Conservation (phyloP, 1,140 invertebrate species). For the Leptonema lineaticorne region DNA sequence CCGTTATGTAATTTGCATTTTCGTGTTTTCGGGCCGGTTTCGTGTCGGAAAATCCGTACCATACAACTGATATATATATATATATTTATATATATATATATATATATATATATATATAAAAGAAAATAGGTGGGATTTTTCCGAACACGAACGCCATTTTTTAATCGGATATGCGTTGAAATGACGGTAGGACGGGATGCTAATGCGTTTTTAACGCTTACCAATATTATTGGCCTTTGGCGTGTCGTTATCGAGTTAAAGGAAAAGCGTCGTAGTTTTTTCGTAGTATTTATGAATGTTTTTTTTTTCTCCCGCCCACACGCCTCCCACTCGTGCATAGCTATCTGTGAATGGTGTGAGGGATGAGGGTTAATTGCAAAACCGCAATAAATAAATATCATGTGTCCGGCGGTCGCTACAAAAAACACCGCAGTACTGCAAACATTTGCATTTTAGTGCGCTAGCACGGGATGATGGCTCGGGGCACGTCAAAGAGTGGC, state of each 20-base stretch:
- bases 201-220: constrained; percentile 24
- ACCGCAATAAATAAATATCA: constrained; percentile 36
- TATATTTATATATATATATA: too few species aligned
- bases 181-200: neutral
- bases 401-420: constrained; percentile 15
- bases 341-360: neutral
- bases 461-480: constrained; percentile 24
- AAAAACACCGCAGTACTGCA: constrained; percentile 31
- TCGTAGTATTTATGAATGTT: too few species aligned
- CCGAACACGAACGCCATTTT: too few species aligned
- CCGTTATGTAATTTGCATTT: neutral
- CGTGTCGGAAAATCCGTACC: neutral
- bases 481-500: neutral
- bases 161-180: too few species aligned
- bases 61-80: too few species aligned
- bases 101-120: too few species aligned
- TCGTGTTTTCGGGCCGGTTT: neutral
- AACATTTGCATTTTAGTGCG: constrained; percentile 39
- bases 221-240: neutral
- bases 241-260: constrained; percentile 3
- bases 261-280: neutral
- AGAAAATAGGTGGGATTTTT: too few species aligned
- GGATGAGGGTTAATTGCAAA: constrained; percentile 32
- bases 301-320: too few species aligned
- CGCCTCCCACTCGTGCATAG: too few species aligned